Conservation (phyloP, 2,113 vertebrate genomes). For the Falcunculus frontatus region DNA sequence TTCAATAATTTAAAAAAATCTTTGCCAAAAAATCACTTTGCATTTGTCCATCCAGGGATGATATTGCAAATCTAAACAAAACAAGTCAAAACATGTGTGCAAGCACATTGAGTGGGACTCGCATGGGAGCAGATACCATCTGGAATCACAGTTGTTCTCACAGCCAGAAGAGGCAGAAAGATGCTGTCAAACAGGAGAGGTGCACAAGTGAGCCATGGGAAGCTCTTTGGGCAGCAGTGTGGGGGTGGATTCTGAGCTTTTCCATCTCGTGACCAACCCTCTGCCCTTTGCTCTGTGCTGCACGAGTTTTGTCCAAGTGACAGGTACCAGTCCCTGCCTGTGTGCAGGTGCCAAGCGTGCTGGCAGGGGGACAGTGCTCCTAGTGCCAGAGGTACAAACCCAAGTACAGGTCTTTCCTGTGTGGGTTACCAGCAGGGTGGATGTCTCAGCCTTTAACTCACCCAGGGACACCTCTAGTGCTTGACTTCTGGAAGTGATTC, state of each 20-base stretch:
- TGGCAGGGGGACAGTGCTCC: background rate
- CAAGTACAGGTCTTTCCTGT: fast-evolving
- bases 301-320: background rate
- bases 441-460: background rate
- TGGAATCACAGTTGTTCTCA: background rate
- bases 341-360: fast-evolving
- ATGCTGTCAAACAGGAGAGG: background rate
- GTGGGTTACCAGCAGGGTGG: background rate
- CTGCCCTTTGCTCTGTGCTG: background rate
- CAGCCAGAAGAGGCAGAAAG: background rate
- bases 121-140: background rate
- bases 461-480: no score
- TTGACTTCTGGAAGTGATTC: background rate
- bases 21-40: background rate
- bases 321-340: fast-evolving
- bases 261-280: background rate
- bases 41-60: background rate
- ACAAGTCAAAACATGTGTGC: background rate
- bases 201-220: background rate
- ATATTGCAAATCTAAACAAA: background rate
- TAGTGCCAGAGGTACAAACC: fast-evolving
- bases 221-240: background rate
- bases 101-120: background rate
- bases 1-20: background rate
- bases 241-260: background rate